Base-by-base conservation (phyloP, 2,888 invertebrate genomes). In the Hypercompe scribonia region DNA sequence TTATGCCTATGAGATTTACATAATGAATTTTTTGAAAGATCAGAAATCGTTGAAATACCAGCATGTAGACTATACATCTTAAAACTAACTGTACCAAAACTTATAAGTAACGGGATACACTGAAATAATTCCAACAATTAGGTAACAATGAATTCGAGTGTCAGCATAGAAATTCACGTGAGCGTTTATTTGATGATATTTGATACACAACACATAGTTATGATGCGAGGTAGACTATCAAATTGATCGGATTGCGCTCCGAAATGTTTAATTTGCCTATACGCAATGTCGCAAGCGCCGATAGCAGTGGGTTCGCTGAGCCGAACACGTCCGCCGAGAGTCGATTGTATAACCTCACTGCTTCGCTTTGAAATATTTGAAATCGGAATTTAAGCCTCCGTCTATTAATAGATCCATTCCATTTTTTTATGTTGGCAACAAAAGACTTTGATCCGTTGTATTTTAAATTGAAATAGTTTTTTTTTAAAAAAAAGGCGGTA, bases 171-270 rank as follows among this genome's bases (percentile, higher is more conserved):
- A 61, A 31, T 33, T 11, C 2, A n/a, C 4, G 31, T 18, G 31
- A 31, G 61, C 64, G 46, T 66, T n/a, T 66, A 69, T 72, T 75
- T 77, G 15, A 70, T 24, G 31, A 66, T 61, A 75, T 71, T 75
- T 69, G 78, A 79, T 78, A 76, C 11, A 1, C 65, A 18, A 50
- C 50, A 24, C 69, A 54, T 72, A 73, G 81, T 66, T 80, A 75
- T 71, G 71, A 83, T 81, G 75, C 79, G 80, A 80, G 75, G 76
- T 70, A 85, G 77, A 83, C 87, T 86, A 87, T 87, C 83, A 81
- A 76, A 78, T 77, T 83, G 84, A 87, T 87, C 86, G 80, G 85
- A 84, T 87, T 87, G 76, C 78, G 76, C 15, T 50, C 78, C 70
- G 69, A 76, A 74, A 79, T n/a, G 31, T 78, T 81, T 80, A 84